Conservation (phyloP, 1,140 invertebrate genomes). For the Cecropterus lyciades region DNA sequence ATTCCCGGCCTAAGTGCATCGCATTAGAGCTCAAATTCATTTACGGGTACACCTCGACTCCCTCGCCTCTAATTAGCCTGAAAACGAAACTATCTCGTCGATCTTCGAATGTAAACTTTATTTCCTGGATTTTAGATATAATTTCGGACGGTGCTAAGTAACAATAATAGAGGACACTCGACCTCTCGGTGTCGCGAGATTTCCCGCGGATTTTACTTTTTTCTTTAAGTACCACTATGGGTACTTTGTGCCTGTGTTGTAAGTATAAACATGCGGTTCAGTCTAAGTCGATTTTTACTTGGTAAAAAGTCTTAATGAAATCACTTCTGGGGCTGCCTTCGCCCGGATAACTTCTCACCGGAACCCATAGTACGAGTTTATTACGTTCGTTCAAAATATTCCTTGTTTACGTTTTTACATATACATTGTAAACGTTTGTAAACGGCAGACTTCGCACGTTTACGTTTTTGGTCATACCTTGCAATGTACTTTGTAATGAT, state of each 20-base stretch:
- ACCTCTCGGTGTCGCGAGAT: conserved; percentile 64
- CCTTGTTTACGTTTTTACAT: too few species aligned
- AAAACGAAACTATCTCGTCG: conserved; percentile 68
- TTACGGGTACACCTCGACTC: conserved; percentile 40
- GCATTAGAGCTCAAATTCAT: conserved; percentile 54
- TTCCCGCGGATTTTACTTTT: conserved; percentile 64
- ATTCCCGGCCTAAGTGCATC: conserved; percentile 34
- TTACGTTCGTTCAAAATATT: too few species aligned
- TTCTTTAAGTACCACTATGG: conserved; percentile 44
- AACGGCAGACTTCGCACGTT: too few species aligned
- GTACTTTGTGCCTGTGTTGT: conserved; percentile 34
- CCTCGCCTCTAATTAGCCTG: conserved; percentile 77
- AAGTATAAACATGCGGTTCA: conserved; percentile 30
- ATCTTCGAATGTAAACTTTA: conserved; percentile 51
- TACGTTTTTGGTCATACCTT: too few species aligned
- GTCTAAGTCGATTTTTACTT: conserved; percentile 15
- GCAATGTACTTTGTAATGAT: too few species aligned
- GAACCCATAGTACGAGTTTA: too few species aligned
- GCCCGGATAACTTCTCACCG: neutral
- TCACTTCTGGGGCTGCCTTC: neutral
- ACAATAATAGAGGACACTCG: conserved; percentile 78
- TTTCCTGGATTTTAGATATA: conserved; percentile 42
- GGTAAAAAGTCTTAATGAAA: conserved; percentile 8
- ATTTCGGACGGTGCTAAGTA: conserved; percentile 31
- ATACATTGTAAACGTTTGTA: too few species aligned